phyloP scores from a whole-genome alignment of 2,797 vertebrate species.

The Scolopax bukidnonensis region DNA sequence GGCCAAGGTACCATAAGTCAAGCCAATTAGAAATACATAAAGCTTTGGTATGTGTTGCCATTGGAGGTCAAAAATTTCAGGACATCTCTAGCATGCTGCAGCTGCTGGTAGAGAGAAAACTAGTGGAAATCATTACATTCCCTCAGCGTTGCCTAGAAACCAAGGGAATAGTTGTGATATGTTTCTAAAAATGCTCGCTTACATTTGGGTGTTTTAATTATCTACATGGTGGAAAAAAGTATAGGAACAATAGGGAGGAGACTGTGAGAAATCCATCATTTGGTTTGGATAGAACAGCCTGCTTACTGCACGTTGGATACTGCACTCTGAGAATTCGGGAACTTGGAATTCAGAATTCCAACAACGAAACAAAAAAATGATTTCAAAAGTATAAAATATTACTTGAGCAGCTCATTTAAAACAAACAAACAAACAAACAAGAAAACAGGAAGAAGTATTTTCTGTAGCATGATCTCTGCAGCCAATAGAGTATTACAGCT shows the following conservation, averaged over 20 bases:
- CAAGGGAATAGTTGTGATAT: not conserved
- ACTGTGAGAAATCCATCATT: not conserved
- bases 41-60: not conserved
- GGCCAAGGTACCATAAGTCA: not conserved
- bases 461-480: not conserved
- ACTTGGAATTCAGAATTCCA: not conserved
- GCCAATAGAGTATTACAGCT: not conserved
- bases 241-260: not conserved
- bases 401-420: not conserved
- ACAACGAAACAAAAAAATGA: not conserved
- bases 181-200: constrained; percentile 49
- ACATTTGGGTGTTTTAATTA: constrained; percentile 38
- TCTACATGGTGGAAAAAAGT: not conserved
- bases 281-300: not conserved
- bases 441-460: not conserved
- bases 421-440: not conserved
- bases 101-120: constrained; percentile 2
- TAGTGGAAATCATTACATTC: constrained; percentile 8
- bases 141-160: constrained; percentile 73
- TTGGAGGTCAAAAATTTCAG: not conserved
- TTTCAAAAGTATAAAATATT: not conserved
- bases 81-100: not conserved
- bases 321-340: not conserved
- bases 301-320: not conserved
- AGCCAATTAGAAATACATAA: not conserved